Base-by-base conservation (phyloP, 2,797 vertebrate genomes). In the Ctenopoma multispine region DNA sequence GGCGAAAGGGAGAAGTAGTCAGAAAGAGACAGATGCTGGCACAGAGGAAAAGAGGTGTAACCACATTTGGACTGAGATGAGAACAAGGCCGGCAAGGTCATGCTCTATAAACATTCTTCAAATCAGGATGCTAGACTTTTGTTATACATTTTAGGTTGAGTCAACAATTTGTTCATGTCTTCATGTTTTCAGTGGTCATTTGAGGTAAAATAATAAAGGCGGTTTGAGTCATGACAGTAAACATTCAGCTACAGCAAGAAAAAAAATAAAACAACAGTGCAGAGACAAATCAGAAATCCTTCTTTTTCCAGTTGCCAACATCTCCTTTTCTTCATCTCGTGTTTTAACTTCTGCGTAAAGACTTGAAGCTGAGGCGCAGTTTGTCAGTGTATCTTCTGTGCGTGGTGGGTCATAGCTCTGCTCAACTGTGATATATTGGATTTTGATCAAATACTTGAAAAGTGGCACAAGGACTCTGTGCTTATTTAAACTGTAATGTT, bases 401-500 rank as follows among this genome's bases (percentile, higher is more conserved):
- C 84, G 85, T 70, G 69, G 83, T 48, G 4, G 72, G 66, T 83
- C 51, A 54, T 62, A 63, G 80, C 72, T 82, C 77, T 50, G 83
- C 81, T 86, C 67, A 80, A 79, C 77, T 82, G 76, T 87, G 86
- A 92, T 90, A 79, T 81, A 91, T 86, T 79, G 74, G 83, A 89
- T 85, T 92, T 92, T 89, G 89, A 92, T 93, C 89, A 91, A 92
- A 90, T 92, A 58, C 83, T 87, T 56, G 65, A 86, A 85, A 92
- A 80, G 87, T 89, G 83, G 82, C 69, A 72, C 86, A 80, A 29
- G 78, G 79, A 67, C 70, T 79, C 41, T 62, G 62, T 91, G 92
- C 89, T 93, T 93, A 92, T 93, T 94, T 93, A 81, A 91, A 91
- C 90, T 87, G 89, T 86, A 91, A 93, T 78, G 85, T 86, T 82